phyloP scores from a whole-genome alignment of 2,797 vertebrate species.

The Picus viridis region DNA sequence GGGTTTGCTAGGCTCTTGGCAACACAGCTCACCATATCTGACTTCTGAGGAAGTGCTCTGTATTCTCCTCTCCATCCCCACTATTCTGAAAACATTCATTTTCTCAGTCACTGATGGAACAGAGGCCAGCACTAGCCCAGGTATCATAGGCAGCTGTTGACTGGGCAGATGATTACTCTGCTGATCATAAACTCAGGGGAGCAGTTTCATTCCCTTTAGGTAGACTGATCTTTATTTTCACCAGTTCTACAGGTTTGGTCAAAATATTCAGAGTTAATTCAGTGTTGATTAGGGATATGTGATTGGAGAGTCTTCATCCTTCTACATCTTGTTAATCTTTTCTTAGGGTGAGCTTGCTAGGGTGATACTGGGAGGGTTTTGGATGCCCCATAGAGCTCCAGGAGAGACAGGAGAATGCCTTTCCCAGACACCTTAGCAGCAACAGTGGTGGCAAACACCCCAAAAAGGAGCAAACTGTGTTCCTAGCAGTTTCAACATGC shows the following conservation, averaged over 20 bases:
- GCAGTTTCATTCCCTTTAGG: background rate
- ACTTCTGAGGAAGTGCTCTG: background rate
- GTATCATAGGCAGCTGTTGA: background rate
- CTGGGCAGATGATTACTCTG: background rate
- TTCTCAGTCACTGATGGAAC: background rate
- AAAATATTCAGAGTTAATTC: background rate
- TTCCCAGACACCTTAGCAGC: background rate
- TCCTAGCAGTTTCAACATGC: background rate
- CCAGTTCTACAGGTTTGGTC: background rate
- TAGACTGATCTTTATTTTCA: background rate
- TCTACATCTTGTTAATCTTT: background rate
- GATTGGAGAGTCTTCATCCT: background rate
- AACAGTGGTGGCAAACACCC: background rate
- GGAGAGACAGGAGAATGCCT: background rate
- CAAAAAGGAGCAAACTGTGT: background rate
- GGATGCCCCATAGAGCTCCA: rapidly evolving
- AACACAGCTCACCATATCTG: background rate
- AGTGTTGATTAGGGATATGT: background rate
- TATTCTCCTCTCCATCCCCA: background rate
- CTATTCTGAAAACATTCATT: background rate
- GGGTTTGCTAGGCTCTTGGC: background rate
- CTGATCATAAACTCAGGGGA: background rate
- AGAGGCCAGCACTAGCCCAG: background rate
- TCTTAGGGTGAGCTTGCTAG: background rate
- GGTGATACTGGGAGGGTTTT: background rate